A percentile compares a stretch with the other conserved stretches of the same genome.
These are phyloP conservation scores for Perithous albicinctus DNA, from an alignment of 2,888 invertebrate species.

Conservation along the genomic window DNA sequence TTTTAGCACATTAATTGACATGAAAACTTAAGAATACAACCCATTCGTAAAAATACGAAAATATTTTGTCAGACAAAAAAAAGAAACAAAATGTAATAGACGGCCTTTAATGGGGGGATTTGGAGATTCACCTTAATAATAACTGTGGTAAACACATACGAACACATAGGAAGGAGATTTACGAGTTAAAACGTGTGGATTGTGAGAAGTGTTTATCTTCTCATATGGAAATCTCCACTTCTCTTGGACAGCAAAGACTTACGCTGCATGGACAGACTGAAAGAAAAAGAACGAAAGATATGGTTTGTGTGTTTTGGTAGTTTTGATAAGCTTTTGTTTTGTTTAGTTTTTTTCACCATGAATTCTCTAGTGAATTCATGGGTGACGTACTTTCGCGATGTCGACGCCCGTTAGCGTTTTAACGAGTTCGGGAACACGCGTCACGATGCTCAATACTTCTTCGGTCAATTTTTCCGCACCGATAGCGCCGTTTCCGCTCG, in stretches of 20 bases:
- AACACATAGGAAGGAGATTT: slow-evolving; percentile 3
- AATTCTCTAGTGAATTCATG: slow-evolving; percentile 46
- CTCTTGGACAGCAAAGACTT: slow-evolving; percentile 73
- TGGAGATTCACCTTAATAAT: background rate
- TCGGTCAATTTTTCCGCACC: slow-evolving; percentile 98
- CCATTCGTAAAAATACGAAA: background rate
- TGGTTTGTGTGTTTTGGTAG: background rate
- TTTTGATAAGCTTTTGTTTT: too few species aligned
- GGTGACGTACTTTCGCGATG: slow-evolving; percentile 90
- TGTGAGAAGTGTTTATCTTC: slow-evolving; percentile 60
- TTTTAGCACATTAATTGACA: background rate
- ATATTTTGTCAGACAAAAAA: background rate
- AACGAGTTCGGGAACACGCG: slow-evolving; percentile 96
- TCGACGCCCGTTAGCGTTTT: slow-evolving; percentile 97
- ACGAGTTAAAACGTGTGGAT: slow-evolving; percentile 27
- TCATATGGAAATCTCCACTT: slow-evolving; percentile 23
- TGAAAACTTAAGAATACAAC: background rate
- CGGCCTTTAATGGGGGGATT: background rate
- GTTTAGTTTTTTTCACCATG: background rate
- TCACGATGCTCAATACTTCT: slow-evolving; percentile 97
- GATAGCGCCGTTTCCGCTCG: slow-evolving; percentile 95
- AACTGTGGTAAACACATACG: slow-evolving; percentile 14
- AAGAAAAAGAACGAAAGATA: slow-evolving; percentile 68
- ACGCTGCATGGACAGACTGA: slow-evolving; percentile 83
- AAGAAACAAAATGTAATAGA: background rate